Evolutionary conservation across 2,797 vertebrate species (phyloP), one percentile per base, ranked within the genome.

Genomic region (Sebastes oblongus): DNA sequence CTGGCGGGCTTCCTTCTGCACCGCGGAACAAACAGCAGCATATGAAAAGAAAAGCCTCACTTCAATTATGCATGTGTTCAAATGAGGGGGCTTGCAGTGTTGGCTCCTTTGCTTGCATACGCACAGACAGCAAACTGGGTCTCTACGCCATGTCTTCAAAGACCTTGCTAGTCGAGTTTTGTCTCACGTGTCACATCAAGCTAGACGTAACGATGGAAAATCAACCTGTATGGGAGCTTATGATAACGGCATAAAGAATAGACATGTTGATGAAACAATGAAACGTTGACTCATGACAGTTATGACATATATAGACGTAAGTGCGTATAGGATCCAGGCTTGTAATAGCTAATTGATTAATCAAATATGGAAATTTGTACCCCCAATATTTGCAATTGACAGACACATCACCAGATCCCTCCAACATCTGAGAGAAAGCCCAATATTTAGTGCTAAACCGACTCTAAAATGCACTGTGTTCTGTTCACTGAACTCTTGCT

Each of bases 31-130:
- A 82, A 89, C 77, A 75, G 75, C 65, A 76, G 59, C 72, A 71
- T 75, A 73, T 74, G 78, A 87, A 70, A 77, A 83, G 42, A 77
- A 90, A 83, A 87, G 75, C 64, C 71, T 73, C 32, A 3, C 46
- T 89, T 89, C 73, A 88, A 89, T 92, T 86, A 90, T 90, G 82
- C 75, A 89, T 88, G 81, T 81, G 56, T 86, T 81, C 85, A 87
- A 88, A 90, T 90, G 77, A 93, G 69, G 65, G 67, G 59, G 82
- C 85, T 83, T 78, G 78, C 73, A 56, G 72, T 55, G 68, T 66
- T 39, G 66, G 39, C 72, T 87, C 32, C 77, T 74, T 76, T 72
- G 82, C 61, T 80, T 83, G 62, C 76, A 60, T 58, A 72, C 71
- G 83, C 77, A 81, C 42, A 84, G 66, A 64, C 64, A 52, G 61